Evolutionary conservation across 2,797 vertebrate genomes (phyloP).

Genomic region (Neosalanx taihuensis): DNA sequence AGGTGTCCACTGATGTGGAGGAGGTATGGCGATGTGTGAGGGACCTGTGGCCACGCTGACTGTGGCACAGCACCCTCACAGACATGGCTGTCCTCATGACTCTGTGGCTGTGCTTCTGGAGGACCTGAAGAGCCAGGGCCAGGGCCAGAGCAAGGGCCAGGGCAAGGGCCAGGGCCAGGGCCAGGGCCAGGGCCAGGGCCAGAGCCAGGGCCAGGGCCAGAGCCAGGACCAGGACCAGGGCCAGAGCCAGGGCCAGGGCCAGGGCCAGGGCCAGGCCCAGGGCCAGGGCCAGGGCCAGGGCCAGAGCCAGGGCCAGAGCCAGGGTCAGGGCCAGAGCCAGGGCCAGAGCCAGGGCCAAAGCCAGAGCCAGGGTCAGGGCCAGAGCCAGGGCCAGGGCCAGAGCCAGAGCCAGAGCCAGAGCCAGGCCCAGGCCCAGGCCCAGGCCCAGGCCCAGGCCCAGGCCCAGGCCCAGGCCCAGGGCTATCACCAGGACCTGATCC

Average conservation of each 20-base stretch:
- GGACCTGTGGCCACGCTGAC: conserved; percentile 29
- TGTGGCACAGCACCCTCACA: conserved; percentile 31
- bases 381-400: background rate
- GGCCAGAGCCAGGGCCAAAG: background rate
- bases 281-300: conserved; percentile 1
- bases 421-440: background rate
- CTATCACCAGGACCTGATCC: too few relatives aligned
- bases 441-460: background rate
- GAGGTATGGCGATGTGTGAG: conserved; percentile 31
- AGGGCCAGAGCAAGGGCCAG: conserved; percentile 2
- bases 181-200: conserved; percentile 7
- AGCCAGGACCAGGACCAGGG: background rate
- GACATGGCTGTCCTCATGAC: conserved; percentile 28
- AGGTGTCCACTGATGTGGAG: background rate
- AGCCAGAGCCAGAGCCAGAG: background rate
- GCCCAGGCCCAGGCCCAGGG: background rate
- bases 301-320: too few relatives aligned
- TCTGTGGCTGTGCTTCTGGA: conserved; percentile 28
- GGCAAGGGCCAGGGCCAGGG: background rate
- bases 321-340: conserved; percentile 5
- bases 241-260: background rate
- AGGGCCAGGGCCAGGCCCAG: background rate
- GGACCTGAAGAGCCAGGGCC: conserved; percentile 39
- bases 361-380: background rate
- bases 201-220: background rate